Evolutionary conservation across 2,113 vertebrate species (phyloP), one percentile per base, ranked within the genome.

Genomic region (Neoarius graeffei): DNA sequence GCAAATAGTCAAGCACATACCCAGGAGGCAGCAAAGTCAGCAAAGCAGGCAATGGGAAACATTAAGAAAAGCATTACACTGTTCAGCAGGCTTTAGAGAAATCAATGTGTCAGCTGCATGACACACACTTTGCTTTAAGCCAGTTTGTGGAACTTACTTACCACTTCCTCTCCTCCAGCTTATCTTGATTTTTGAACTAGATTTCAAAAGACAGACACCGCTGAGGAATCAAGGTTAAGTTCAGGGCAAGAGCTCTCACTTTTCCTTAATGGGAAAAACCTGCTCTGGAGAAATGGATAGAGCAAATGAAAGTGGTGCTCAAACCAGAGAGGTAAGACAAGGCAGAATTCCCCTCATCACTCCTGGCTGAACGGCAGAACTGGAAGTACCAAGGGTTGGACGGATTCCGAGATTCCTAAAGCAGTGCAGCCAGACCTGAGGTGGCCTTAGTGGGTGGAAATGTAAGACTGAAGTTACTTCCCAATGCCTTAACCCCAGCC

Each of bases 241-340:
- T 90, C 89, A 87, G 91, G 91, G 85, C 80, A 71, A 92, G 92
- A 92, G 92, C 92, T 91, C 93, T 92, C 88, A 92, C 91, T 88
- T 60, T 90, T 91, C 85, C 90, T 91, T 95, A 95, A 96, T 94
- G 93, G 91, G 95, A 95, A 95, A 93, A 92, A 56, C 20, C 85
- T 79, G 48, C 42, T 93, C 91, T 95, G 94, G 93, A 66, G 52
- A 27, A 89, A 76, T 54, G 9, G 57, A 86, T 17, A 83, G 76
- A 81, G 86, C 83, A 54, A 85, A 15, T 10, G 20, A 64, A 64
- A 66, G 48, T 27, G 76, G 83, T 56, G 79, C 20, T 25, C 27
- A 67, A 69, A 42, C 3, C 35, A 11, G 50, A 54, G n/a, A 84
- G 8, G 15, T 52, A 71, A 27, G 79, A 81, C 27, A 27, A 67